Evolutionary conservation across 1,140 invertebrate genomes (phyloP).

Genomic region (Oncopodura yosiiana): DNA sequence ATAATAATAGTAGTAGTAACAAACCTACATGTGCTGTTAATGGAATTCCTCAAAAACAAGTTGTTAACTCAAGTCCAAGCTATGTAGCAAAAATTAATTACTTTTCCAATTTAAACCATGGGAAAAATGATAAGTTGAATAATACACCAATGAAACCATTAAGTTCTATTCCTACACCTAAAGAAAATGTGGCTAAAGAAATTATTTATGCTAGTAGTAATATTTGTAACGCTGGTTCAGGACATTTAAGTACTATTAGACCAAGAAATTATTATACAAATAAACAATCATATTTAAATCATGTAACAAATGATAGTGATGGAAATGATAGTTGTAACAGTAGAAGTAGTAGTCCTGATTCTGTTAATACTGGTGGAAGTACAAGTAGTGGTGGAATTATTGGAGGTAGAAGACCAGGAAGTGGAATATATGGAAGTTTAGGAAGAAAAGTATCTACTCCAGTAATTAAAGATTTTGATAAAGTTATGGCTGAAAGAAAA

Average conservation of each 20-base stretch:
- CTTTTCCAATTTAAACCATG: slow-evolving; percentile 26
- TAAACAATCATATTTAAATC: slow-evolving; percentile 10
- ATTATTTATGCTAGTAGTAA: slow-evolving; percentile 28
- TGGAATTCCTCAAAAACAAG: slow-evolving; percentile 30
- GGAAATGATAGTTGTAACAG: slow-evolving; percentile 5
- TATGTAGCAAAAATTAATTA: slow-evolving; percentile 36
- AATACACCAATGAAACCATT: slow-evolving; percentile 31
- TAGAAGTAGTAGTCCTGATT: background rate
- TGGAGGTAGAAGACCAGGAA: slow-evolving; percentile 6
- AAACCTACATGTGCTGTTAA: slow-evolving; percentile 35
- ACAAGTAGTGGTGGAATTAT: too few relatives aligned
- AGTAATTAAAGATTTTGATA: background rate
- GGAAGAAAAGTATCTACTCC: slow-evolving; percentile 27
- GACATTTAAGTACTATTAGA: slow-evolving; percentile 31
- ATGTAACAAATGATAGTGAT: slow-evolving; percentile 2
- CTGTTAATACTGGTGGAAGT: too few relatives aligned
- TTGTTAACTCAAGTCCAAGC: slow-evolving; percentile 12
- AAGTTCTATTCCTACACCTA: slow-evolving; percentile 20
- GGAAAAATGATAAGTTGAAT: background rate
- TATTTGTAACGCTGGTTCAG: background rate
- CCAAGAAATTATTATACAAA: slow-evolving; percentile 22
- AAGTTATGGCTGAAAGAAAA: slow-evolving; percentile 9
- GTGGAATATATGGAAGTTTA: slow-evolving; percentile 25
- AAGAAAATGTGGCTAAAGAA: slow-evolving; percentile 15
- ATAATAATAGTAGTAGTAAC: too few relatives aligned